phyloP scores from a whole-genome alignment of 35 echinoderm and acorn worm genomes.

The Lytechinus pictus region DNA sequence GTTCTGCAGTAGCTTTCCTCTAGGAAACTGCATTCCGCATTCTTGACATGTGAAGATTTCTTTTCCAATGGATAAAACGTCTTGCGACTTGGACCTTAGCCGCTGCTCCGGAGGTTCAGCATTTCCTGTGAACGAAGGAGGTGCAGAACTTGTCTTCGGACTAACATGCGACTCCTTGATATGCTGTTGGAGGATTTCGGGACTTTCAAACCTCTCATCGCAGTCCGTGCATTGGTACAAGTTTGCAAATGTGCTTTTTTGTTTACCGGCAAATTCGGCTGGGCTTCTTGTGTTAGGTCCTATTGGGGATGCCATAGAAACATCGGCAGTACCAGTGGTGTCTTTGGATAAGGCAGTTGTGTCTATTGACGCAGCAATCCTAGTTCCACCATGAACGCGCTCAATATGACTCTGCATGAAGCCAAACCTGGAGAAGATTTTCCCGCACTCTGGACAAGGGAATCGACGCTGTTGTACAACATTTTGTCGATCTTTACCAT shows the following conservation, averaged over 20 bases:
- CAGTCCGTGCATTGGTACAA: not conserved
- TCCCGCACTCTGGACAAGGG: constrained; percentile 51
- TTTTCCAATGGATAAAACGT: not conserved
- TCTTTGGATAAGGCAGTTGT: not conserved
- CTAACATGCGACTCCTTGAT: constrained; percentile 14
- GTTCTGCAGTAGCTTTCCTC: constrained; percentile 39
- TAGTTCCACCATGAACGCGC: constrained; percentile 37
- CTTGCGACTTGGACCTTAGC: not conserved
- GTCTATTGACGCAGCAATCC: constrained; percentile 22
- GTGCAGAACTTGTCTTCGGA: not conserved
- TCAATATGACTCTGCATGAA: constrained; percentile 54
- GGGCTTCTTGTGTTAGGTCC: not conserved
- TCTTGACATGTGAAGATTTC: constrained; percentile 37
- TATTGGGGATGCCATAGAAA: not conserved
- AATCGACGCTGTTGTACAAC: constrained; percentile 21
- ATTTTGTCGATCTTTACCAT: not conserved
- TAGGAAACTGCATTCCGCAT: not conserved
- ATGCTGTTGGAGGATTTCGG: constrained; percentile 31
- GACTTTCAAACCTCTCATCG: not conserved
- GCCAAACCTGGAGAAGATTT: constrained; percentile 42
- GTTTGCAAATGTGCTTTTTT: not conserved
- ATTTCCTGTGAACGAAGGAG: not conserved
- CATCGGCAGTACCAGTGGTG: not conserved
- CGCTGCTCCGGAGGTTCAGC: not conserved
- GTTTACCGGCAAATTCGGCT: not conserved